Base-by-base conservation (phyloP, 2,797 vertebrate species). In the Cygnus olor region DNA sequence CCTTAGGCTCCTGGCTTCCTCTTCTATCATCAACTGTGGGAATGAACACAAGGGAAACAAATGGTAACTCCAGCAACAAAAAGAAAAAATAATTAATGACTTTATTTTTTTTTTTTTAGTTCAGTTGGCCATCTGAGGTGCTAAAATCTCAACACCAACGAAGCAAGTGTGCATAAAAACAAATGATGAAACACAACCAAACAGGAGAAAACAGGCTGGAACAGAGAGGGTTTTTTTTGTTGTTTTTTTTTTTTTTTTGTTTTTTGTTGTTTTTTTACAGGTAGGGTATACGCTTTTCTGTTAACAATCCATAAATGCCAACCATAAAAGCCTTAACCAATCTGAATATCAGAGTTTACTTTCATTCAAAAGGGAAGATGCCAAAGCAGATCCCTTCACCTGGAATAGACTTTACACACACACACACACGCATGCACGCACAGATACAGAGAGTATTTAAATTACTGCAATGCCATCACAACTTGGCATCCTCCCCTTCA, bases 71-170 rank as follows among this genome's bases (percentile, higher is more conserved):
- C 94, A 93, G 56, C 72, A 94, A 91, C 78, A 92, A 95, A 93
- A 97, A 94, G 80, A 94, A 96, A 97, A 97, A 97, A 96, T 91
- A 97, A 94, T 72, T 77, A 91, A 95, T 79, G 74, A 90, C 80
- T 97, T 97, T 97, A 96, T 96, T 97, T 91, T 84, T 91, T 88
- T n/a, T 85, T 91, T 94, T 91, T 97, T 93, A 96, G 91, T 94
- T 94, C 91, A 93, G 92, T 94, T 94, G 94, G 94, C 92, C 94
- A 86, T 88, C 82, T 90, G 82, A 92, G 95, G 96, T 94, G 91
- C 92, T 94, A 95, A 94, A 96, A 94, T 97, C 94, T 97, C 95
- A 94, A 97, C 87, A 95, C 96, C 93, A 92, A 85, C 10, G 10
- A 95, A 96, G 93, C 89, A 92, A 91, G 77, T 93, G 95, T 95